Base-by-base conservation (phyloP, 2,113 vertebrate species). In the Eidolon helvum region DNA sequence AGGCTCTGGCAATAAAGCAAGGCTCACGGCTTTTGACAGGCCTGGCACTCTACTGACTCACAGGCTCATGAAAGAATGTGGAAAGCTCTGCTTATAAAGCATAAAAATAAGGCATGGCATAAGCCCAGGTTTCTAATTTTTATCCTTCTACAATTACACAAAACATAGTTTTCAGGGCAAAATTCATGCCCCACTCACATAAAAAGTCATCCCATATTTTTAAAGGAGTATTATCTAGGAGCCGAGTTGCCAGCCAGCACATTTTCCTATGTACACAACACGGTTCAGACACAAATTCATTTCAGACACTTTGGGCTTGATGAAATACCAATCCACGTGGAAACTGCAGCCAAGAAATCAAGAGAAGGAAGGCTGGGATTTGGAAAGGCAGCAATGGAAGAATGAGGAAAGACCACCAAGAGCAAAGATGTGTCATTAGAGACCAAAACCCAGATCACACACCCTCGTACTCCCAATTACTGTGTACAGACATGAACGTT, bases 51-150 rank as follows among this genome's bases (percentile, higher is more conserved):
- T 74, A 45, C 61, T 63, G 89, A 97, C 85, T 89, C 50, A 38
- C 0, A 0, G 66, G 59, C 45, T 83, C 61, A 28, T 33, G 68
- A 0, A 0, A 63, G 50, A 22, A 91, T 33, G 75, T 19, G 48
- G 85, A 79, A 94, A 61, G 7, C 43, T 53, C 43, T 78, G 53
- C 35, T 87, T 63, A 40, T 40, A 77, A 40, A 61, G 26, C 75
- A 33, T 35, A 16, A 1, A 53, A 90, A n/a, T 7, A 63, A 84
- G 15, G 22, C 69, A 65, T 30, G 86, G 28, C 43, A 78, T 74
- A 35, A 97, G 16, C 19, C 22, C 22, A 78, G 79, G 57, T 84
- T 96, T 96, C 88, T 87, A 88, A 78, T 40, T 90, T 97, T 89
- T 78, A 63, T 78, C 85, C 78, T 90, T 48, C 38, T 53, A 84